phyloP scores from a whole-genome alignment of 2,113 vertebrate species.

The Lichenostomus cassidix region DNA sequence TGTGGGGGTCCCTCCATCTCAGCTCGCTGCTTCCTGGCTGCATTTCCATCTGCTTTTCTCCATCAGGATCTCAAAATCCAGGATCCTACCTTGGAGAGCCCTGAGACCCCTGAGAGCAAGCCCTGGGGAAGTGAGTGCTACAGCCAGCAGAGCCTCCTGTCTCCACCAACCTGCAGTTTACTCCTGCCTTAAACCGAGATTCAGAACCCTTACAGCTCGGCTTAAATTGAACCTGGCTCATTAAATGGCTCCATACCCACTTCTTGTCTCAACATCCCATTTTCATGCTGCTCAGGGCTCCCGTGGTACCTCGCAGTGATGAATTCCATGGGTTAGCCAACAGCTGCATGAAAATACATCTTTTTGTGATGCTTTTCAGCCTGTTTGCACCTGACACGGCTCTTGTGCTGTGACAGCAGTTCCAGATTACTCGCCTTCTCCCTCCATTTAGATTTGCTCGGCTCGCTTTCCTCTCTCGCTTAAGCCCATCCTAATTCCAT shows the following conservation, averaged over 20 bases:
- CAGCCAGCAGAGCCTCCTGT: background rate
- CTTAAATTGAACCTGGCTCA: background rate
- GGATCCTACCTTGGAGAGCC: background rate
- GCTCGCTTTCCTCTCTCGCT: background rate
- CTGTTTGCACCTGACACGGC: background rate
- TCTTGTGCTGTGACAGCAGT: background rate
- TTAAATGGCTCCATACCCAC: background rate
- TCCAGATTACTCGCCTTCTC: background rate
- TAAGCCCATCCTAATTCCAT: background rate
- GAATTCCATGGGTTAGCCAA: background rate
- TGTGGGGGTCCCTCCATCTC: background rate
- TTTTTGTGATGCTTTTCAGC: constrained; percentile 15
- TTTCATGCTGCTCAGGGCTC: constrained; percentile 8
- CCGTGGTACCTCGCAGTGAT: background rate
- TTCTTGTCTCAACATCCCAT: constrained; percentile 2
- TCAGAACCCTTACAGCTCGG: background rate
- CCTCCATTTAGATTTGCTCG: background rate
- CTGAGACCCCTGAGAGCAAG: background rate
- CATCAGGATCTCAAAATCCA: background rate
- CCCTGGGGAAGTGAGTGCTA: accelerated
- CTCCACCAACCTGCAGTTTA: background rate
- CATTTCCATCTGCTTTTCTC: background rate
- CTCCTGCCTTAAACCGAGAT: background rate
- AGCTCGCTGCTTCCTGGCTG: background rate
- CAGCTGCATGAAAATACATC: constrained; percentile 17